Percentiles rank a stretch among this genome's conserved stretches.
Conservation (phyloP, 1,140 invertebrate species). For the Lordiphosa clarofinis region DNA sequence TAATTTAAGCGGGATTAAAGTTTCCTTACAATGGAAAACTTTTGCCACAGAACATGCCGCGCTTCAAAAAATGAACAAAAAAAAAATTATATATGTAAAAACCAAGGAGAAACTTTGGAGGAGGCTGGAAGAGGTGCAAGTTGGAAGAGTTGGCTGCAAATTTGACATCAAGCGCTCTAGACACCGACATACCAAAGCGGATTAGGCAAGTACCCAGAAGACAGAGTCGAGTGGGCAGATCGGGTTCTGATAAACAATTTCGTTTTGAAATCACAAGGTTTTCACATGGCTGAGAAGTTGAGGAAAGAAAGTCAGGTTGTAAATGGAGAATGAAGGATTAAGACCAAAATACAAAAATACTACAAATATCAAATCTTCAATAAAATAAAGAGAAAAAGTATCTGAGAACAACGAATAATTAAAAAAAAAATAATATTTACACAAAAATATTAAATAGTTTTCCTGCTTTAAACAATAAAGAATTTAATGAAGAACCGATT, state of each 20-base stretch:
- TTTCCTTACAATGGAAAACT: conserved; percentile 67
- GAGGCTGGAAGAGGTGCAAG: conserved; percentile 1
- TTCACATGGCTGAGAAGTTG: neutral
- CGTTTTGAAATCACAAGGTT: conserved; percentile 6
- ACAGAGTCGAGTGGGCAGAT: conserved; percentile 13
- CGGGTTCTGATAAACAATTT: conserved; percentile 6
- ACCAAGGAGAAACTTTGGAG: conserved; percentile 31
- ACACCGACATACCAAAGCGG: conserved; percentile 62
- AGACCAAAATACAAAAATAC: too few relatives aligned
- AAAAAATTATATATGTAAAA: conserved; percentile 12
- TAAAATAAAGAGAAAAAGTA: too few relatives aligned
- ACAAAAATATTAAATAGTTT: too few relatives aligned
- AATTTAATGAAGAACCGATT: too few relatives aligned
- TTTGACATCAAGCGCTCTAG: conserved; percentile 63
- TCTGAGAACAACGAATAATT: too few relatives aligned
- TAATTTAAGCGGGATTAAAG: conserved; percentile 77
- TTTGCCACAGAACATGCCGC: conserved; percentile 65
- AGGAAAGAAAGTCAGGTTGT: too few relatives aligned
- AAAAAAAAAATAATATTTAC: too few relatives aligned
- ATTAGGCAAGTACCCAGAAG: conserved; percentile 56
- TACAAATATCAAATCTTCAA: too few relatives aligned
- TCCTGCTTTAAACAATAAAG: too few relatives aligned
- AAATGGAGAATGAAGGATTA: too few relatives aligned
- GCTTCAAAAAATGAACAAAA: conserved; percentile 29
- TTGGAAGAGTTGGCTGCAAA: conserved; percentile 51